Evolutionary conservation across 2,888 invertebrate genomes (phyloP), one percentile per base, ranked within the genome.

Genomic region (Uropetala carovei): DNA sequence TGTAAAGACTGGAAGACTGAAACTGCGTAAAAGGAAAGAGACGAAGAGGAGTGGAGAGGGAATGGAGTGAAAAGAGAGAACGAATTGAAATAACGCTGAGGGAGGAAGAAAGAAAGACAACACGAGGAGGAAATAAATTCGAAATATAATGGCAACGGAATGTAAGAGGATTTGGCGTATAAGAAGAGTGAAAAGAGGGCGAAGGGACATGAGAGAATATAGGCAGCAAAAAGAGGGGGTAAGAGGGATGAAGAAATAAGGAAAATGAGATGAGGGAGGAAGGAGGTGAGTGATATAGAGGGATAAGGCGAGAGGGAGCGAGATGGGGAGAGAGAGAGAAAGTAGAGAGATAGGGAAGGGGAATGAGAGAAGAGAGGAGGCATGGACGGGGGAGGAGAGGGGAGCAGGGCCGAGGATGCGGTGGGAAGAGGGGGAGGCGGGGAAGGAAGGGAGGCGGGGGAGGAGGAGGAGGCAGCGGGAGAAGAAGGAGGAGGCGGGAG

Each of bases 21-120:
- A 68, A 68, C 22, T 22, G n/a, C 11, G 13, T 75, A 27, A 75
- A 13, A 27, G 75, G 27, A n/a, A 75, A 11, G 75, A 27, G 22
- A 27, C 11, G 75, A 75, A 0, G 75, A 22, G 27, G 9, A n/a
- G 68, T 18, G 22, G n/a, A 8, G n/a, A 68, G 68, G 75, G 27
- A 75, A 75, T 75, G 75, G 75, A 75, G 13, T 11, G 75, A 27
- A 75, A 75, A 27, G 75, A 75, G 11, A 27, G n/a, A 11, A 68
- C 10, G 68, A 68, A 75, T 75, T 75, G 75, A 75, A 75, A 75
- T 22, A 75, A 22, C 9, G 75, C n/a, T n/a, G 68, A 68, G 68
- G n/a, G 68, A 68, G 22, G 22, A 18, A 18, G 43, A 22, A 22
- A n/a, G 68, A 68, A 43, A 43, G 43, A 43, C 3, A 5, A 43